These are phyloP conservation scores for Leptodactylus fuscus DNA, from an alignment of 2,113 vertebrate genomes.

Conservation along the genomic window DNA sequence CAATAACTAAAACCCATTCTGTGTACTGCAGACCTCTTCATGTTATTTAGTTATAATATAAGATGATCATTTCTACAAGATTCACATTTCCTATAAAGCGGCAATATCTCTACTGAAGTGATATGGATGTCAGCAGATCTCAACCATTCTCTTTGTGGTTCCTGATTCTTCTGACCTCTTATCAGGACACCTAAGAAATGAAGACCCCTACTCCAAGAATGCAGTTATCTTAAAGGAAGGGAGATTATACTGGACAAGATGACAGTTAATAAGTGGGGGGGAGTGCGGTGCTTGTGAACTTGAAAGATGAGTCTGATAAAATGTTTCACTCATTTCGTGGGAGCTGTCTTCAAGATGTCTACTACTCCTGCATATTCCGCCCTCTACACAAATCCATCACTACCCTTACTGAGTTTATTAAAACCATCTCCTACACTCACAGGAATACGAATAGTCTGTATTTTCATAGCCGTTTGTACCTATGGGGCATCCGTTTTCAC, in stretches of 20 bases:
- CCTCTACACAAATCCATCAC: not conserved
- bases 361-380: not conserved
- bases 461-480: too few relatives aligned
- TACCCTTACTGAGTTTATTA: too few relatives aligned
- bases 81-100: not conserved
- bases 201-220: slow-evolving; percentile 35
- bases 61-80: not conserved
- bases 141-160: not conserved
- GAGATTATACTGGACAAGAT: slow-evolving; percentile 41
- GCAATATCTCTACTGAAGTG: not conserved
- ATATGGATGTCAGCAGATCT: slow-evolving; percentile 6
- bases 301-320: slow-evolving; percentile 25
- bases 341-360: not conserved
- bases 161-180: not conserved
- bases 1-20: not conserved
- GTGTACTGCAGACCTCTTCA: not conserved
- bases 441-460: too few relatives aligned
- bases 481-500: too few relatives aligned
- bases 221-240: slow-evolving; percentile 42
- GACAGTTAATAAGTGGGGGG: slow-evolving; percentile 49
- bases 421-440: not conserved
- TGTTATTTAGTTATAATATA: not conserved
- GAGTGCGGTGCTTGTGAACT: slow-evolving; percentile 32
- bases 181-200: slow-evolving; percentile 38
- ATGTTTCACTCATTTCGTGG: not conserved